Evolutionary conservation across 2,888 invertebrate genomes (phyloP).

Genomic region (Rotaria magnacalcarata): DNA sequence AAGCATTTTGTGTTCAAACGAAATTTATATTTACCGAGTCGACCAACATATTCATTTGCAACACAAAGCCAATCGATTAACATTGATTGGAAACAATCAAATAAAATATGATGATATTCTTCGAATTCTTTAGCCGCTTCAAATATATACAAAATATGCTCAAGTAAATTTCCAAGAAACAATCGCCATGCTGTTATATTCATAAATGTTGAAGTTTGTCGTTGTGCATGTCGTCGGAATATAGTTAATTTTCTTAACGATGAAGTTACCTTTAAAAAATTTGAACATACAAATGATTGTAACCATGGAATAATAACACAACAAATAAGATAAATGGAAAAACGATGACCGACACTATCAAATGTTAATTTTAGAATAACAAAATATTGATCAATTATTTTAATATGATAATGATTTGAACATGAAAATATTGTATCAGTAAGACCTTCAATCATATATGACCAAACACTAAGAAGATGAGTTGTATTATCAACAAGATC

Average conservation of each 20-base stretch:
- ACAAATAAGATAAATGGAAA: conserved; percentile 10
- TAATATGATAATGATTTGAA: conserved; percentile 68
- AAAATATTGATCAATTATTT: conserved; percentile 35
- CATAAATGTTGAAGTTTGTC: background rate
- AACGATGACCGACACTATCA: background rate
- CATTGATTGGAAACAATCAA: conserved; percentile 27
- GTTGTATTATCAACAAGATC: conserved; percentile 7
- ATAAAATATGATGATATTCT: conserved; percentile 33
- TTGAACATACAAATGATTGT: conserved; percentile 35
- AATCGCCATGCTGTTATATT: conserved; percentile 19
- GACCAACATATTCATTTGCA: conserved; percentile 31
- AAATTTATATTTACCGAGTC: background rate
- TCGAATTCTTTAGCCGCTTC: background rate
- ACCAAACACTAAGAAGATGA: conserved; percentile 76
- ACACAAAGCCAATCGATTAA: conserved; percentile 33
- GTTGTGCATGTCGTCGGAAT: background rate
- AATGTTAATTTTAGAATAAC: conserved; percentile 18
- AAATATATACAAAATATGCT: conserved; percentile 34
- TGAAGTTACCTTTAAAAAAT: conserved; percentile 30
- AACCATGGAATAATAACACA: conserved; percentile 37
- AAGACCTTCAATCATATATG: conserved; percentile 76
- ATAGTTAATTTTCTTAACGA: conserved; percentile 20
- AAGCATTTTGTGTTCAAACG: too few relatives aligned
- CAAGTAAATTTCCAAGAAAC: conserved; percentile 23
- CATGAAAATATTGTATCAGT: conserved; percentile 66